phyloP scores from a whole-genome alignment of 2,113 vertebrate species.

The Pimephales promelas region DNA sequence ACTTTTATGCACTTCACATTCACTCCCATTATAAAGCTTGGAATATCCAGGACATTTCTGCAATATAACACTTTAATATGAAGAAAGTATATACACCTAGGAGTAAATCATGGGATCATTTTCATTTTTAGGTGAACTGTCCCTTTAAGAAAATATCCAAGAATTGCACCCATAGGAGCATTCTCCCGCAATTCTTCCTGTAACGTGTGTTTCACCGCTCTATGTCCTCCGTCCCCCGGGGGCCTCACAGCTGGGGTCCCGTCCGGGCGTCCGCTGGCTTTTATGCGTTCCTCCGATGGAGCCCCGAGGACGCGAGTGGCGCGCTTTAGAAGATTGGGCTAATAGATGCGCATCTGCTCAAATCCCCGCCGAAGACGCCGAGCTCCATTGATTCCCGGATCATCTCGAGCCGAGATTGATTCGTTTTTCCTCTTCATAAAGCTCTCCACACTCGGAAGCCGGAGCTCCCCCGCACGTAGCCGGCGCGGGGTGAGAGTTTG shows the following conservation, averaged over 20 bases:
- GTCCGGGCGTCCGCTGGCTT: background rate
- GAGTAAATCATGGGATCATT: too few relatives aligned
- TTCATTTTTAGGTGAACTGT: too few relatives aligned
- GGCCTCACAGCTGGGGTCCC: background rate
- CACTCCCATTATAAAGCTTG: too few relatives aligned
- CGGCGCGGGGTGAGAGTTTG: slow-evolving; percentile 70
- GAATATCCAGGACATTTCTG: too few relatives aligned
- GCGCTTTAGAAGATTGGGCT: slow-evolving; percentile 37
- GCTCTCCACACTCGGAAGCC: background rate
- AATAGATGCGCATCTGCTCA: slow-evolving; percentile 36
- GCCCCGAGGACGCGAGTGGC: slow-evolving; percentile 24
- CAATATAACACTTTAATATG: too few relatives aligned
- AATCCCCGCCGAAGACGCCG: background rate
- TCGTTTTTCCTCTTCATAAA: slow-evolving; percentile 39
- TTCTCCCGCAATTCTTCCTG: background rate
- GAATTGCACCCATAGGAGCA: background rate
- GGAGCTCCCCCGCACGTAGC: slow-evolving; percentile 70
- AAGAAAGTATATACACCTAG: too few relatives aligned
- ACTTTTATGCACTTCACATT: too few relatives aligned
- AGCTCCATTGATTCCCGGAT: slow-evolving; percentile 48
- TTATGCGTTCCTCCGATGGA: slow-evolving; percentile 32
- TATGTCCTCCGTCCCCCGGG: background rate
- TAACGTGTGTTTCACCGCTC: background rate
- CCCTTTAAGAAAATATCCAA: background rate
- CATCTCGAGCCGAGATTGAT: slow-evolving; percentile 38